These are phyloP conservation scores for Heliconius congener DNA, from an alignment of 1,140 invertebrate species.

Conservation along the genomic window DNA sequence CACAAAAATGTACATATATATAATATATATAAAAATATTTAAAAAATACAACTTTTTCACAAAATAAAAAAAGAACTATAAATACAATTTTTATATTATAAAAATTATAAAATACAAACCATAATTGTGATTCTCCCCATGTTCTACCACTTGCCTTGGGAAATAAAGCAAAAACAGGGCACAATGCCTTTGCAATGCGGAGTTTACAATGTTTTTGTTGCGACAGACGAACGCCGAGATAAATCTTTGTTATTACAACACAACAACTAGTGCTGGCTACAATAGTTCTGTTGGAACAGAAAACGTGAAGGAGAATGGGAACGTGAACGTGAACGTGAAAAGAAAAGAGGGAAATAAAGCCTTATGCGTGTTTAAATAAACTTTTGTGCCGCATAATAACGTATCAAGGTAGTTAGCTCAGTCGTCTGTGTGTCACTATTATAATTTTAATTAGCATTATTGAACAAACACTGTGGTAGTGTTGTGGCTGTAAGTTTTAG, in stretches of 20 bases:
- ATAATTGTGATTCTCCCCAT: neutral
- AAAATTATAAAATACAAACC: neutral
- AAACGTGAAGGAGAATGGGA: neutral
- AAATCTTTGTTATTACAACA: neutral
- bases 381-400: neutral
- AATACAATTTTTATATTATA: neutral
- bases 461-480: neutral
- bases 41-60: too few relatives aligned
- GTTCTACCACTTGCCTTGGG: neutral
- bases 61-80: too few relatives aligned
- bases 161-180: neutral
- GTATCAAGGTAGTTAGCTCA: neutral
- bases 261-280: neutral
- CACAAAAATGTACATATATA: too few relatives aligned
- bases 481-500: too few relatives aligned
- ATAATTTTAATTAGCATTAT: neutral
- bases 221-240: neutral
- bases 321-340: neutral
- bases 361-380: neutral
- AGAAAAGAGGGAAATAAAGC: neutral
- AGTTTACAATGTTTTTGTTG: slow-evolving; percentile 9
- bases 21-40: too few relatives aligned
- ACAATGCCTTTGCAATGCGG: neutral
- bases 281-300: neutral
- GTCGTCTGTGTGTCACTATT: neutral